Conservation (phyloP, 2,888 invertebrate species). For the Lasioglossum pauxillum region DNA sequence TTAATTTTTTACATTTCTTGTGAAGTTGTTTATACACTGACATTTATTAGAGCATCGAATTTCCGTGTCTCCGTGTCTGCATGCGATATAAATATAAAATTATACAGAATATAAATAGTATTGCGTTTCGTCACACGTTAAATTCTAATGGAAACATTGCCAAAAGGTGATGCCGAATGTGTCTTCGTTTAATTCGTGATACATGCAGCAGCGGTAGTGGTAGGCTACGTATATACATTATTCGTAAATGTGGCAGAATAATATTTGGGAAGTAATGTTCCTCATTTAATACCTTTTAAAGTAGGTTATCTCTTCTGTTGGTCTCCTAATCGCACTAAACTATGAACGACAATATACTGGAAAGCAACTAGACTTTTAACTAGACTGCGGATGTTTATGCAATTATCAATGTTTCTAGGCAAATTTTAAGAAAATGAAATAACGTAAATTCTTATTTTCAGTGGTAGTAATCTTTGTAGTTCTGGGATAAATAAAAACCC, state of each 20-base stretch:
- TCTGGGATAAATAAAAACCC: too few species aligned
- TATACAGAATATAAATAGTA: background rate
- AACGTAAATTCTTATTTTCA: too few species aligned
- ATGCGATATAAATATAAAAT: background rate
- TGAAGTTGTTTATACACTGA: background rate
- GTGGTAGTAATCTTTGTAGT: too few species aligned
- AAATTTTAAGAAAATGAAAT: too few species aligned
- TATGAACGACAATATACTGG: constrained; percentile 12
- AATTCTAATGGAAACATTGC: background rate
- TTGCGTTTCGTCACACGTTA: background rate
- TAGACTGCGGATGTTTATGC: too few species aligned
- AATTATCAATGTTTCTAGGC: too few species aligned
- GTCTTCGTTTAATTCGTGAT: constrained; percentile 31
- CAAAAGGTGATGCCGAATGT: background rate
- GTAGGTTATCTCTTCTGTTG: background rate
- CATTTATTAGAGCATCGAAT: background rate
- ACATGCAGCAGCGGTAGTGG: constrained; percentile 5
- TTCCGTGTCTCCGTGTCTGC: background rate
- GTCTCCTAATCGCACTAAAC: too few species aligned
- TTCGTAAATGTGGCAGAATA: background rate
- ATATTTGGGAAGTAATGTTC: constrained; percentile 1
- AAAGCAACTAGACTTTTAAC: background rate
- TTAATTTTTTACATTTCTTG: background rate
- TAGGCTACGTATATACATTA: background rate
- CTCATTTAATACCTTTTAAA: background rate